Evolutionary conservation across 2,113 vertebrate genomes (phyloP).

Genomic region (Pygoscelis adeliae): DNA sequence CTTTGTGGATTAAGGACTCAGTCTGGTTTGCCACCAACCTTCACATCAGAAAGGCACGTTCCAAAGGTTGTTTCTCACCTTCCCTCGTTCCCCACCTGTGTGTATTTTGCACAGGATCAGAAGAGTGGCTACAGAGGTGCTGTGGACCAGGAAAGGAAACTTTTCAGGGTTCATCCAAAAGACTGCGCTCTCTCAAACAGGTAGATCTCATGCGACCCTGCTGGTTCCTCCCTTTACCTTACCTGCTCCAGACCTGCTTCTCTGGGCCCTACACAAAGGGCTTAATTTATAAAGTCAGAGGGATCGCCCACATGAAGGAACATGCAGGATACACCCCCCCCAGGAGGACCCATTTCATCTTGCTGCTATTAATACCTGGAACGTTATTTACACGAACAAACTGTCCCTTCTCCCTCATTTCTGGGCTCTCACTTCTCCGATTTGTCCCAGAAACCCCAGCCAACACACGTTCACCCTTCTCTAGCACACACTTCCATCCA

Average conservation of each 20-base stretch:
- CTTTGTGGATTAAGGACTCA: neutral
- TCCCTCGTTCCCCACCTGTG: fast-evolving
- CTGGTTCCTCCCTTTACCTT: neutral
- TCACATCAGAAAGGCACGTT: neutral
- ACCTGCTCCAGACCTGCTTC: neutral
- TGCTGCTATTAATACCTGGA: slow-evolving; percentile 24
- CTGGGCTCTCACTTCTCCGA: neutral
- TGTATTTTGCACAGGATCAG: neutral
- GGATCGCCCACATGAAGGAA: neutral
- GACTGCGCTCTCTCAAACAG: neutral
- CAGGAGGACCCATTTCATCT: neutral
- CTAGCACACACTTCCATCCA: neutral
- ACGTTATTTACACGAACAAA: neutral
- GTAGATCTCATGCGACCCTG: fast-evolving
- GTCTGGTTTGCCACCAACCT: neutral
- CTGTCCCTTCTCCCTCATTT: neutral
- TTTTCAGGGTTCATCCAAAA: neutral
- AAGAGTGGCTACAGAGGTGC: neutral
- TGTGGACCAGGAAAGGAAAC: neutral
- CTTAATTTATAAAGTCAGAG: neutral
- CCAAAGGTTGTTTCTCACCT: neutral
- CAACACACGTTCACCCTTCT: neutral
- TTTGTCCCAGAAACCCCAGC: slow-evolving; percentile 39
- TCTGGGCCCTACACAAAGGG: neutral
- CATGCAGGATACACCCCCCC: neutral